Conservation (phyloP, 2,797 vertebrate species). For the Uromys caudimaculatus region DNA sequence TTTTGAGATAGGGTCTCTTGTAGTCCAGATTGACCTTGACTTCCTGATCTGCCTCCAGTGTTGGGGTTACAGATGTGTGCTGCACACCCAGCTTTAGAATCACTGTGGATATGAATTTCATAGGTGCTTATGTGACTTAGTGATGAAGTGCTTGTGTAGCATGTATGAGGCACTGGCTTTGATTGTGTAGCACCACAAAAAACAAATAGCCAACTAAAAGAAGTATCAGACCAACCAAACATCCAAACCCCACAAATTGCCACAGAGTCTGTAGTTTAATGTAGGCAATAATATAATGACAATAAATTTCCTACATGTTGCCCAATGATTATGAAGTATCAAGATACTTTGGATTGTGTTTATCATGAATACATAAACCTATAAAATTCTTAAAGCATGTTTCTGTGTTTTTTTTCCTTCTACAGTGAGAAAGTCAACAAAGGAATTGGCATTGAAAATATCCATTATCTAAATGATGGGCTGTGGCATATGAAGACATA, state of each 20-base stretch:
- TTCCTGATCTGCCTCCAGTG: background rate
- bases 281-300: constrained; percentile 47
- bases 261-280: constrained; percentile 64
- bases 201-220: background rate
- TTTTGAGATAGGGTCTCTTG: background rate
- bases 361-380: constrained; percentile 56
- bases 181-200: background rate
- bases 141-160: background rate
- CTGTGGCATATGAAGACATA: constrained; percentile 99
- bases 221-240: background rate
- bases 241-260: constrained; percentile 31
- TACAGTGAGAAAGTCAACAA: constrained; percentile 98
- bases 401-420: constrained; percentile 71
- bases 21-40: background rate
- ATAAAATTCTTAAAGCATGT: constrained; percentile 66
- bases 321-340: constrained; percentile 61
- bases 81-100: constrained; percentile 3
- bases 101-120: constrained; percentile 53
- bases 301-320: constrained; percentile 44
- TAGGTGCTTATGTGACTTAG: background rate
- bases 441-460: constrained; percentile 98
- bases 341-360: constrained; percentile 58
- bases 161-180: background rate
- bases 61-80: background rate
- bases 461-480: constrained; percentile 99